phyloP scores from a whole-genome alignment of 2,888 invertebrate species.

The Trissoscelio sp. region DNA sequence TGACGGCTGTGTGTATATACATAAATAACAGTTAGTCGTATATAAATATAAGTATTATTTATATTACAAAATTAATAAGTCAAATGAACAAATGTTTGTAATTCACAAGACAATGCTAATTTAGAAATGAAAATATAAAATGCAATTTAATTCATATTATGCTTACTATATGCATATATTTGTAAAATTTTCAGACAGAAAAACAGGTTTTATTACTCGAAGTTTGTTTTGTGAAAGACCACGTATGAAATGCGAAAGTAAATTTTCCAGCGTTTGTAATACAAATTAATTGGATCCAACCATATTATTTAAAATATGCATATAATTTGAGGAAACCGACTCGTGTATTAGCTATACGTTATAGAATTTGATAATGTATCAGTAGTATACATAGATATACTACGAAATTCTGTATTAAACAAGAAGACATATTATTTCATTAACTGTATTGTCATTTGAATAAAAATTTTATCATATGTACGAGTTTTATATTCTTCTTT shows the following conservation, averaged over 20 bases:
- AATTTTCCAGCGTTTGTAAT: conserved; percentile 26
- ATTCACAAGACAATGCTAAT: conserved; percentile 31
- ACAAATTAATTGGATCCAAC: background rate
- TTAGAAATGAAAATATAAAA: conserved; percentile 35
- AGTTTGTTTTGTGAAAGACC: conserved; percentile 3
- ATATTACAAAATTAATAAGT: conserved; percentile 41
- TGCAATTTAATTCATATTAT: conserved; percentile 19
- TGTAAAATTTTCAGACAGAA: conserved; percentile 17
- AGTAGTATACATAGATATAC: conserved; percentile 40
- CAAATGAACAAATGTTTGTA: conserved; percentile 42
- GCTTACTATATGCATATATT: conserved; percentile 51
- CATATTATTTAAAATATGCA: conserved; percentile 27
- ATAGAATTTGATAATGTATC: conserved; percentile 42
- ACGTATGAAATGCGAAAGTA: conserved; percentile 28
- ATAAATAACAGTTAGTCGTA: conserved; percentile 41
- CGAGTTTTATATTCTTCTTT: background rate
- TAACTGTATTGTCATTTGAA: conserved; percentile 56
- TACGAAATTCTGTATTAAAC: conserved; percentile 19
- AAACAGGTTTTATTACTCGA: background rate
- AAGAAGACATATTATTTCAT: conserved; percentile 47
- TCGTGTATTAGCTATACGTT: conserved; percentile 26
- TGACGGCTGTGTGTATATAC: conserved; percentile 57
- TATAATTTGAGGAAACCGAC: conserved; percentile 19
- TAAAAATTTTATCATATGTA: conserved; percentile 58
- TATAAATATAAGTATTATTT: conserved; percentile 56